Base-by-base conservation (phyloP, 2,888 invertebrate species). In the Oligia latruncula region DNA sequence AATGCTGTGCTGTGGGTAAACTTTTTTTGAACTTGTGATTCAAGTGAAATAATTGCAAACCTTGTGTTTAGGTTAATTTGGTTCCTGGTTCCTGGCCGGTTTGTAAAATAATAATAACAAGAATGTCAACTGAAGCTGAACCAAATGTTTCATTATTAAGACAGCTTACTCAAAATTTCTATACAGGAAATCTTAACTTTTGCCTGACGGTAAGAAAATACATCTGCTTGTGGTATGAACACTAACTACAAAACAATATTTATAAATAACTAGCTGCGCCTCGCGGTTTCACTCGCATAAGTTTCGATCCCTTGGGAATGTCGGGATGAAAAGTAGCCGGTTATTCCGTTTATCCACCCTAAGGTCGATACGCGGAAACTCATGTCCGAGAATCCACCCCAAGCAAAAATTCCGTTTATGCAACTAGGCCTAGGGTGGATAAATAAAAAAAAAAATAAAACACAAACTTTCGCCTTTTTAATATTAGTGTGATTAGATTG, bases 181-280 rank as follows among this genome's bases (percentile, higher is more conserved):
- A 78, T 76, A 90, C 77, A 60, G 92, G 94, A 29, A 91, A 89
- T 58, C 86, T 91, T 35, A 88, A 88, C 52, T 92, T 92, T 89
- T 77, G 75, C 29, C 58, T 93, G 35, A 68, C 86, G 88, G 95
- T 94, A 87, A 87, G 89, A 46, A 55, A 46, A 62, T 0, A 43
- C 17, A 40, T 43, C 15, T 58, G 29, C 13, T 67, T 43, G 20
- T 46, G 20, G 40, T 20, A 15, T n/a, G 6, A 29, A 40, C n/a
- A 20, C 4, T 62, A 52, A 20, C 4, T 62, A 52, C 9, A n/a
- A 52, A 43, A 4, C 5, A 40, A 29, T 17, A 9, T 20, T 29
- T 11, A 3, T 23, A 15, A 23, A 52, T 29, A 71, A 49, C 46
- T 46, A 46, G 46, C 46, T 46, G 11, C 46, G 46, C 46, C 46